Base-by-base conservation (phyloP, 1,140 invertebrate genomes). In the Drosophila bipectinata region DNA sequence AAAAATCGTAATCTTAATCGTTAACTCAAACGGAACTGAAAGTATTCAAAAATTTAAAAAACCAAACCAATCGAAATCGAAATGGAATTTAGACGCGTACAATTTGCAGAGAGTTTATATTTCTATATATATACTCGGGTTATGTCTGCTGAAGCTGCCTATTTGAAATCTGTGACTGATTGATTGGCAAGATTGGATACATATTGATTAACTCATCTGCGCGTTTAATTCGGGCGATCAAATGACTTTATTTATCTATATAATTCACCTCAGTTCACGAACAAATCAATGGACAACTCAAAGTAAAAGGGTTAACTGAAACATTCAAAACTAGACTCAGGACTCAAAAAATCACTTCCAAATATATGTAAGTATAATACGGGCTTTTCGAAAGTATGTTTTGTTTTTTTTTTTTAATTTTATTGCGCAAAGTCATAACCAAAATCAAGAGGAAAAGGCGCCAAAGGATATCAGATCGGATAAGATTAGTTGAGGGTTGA, bases 261-360 rank as follows among this genome's bases (percentile, higher is more conserved):
- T 60, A 76, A 53, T 55, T 73, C 79, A 82, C 79, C 79, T 79
- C 79, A 83, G 56, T 79, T 79, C 53, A 48, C 39, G 57, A 72
- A 77, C 72, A 54, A 69, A 49, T 69, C 52, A 69, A 57, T 69
- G 51, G 66, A 69, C 64, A 69, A 69, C 51, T 72, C 45, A 53
- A 79, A 75, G 28, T 21, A 26, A 78, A 66, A 60, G 45, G 51
- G 56, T 51, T 37, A 52, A 68, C 24, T 45, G 18, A 47, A 34
- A 26, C 10, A 39, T 51, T 10, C 8, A 32, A 41, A 28, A 53
- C 41, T 44, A 28, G 41, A 44, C 58, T 41, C 44, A 37, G 44
- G 45, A 37, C 28, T 73, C 44, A 41, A 53, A 57, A 41, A 44
- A 45, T 57, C 39, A 74, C 54, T 66, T 75, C 60, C 72, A 75